Base-by-base conservation (phyloP, 2,113 vertebrate genomes). In the Craseonycteris thonglongyai region DNA sequence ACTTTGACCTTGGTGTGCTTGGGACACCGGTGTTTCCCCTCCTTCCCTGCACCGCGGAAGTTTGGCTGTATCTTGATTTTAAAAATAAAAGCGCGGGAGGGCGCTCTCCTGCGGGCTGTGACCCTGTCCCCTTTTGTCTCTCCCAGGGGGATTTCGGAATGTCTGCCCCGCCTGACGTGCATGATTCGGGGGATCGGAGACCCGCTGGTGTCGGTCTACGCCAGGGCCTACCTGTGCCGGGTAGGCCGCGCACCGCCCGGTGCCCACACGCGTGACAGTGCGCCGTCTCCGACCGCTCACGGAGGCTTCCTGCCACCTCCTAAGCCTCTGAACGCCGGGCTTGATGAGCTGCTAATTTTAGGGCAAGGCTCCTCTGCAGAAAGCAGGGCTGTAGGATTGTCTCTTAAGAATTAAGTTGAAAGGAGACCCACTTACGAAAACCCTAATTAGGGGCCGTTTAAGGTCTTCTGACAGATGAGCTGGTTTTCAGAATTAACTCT, bases 161-260 rank as follows among this genome's bases (percentile, higher is more conserved):
- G 99, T 38, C 99, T 99, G 5, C 99, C 99, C 0, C 98, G 99
- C 3, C 89, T 99, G 88, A 99, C 99, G 0, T 98, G 98, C 2
- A 99, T 99, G 99, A 98, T 99, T 74, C 98, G 99, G 97, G 99
- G 99, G 40, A 99, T 99, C 0, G 99, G 99, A 93, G 99, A 99
- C 85, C 99, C 99, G 0, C 97, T 99, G 93, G 99, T 99, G 94
- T 99, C 99, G 2, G 99, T 99, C n/a, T 99, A 99, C 3, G 99
- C 99, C 58, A 98, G 99, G 94, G 99, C 99, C 1, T 99, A 99
- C 96, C 99, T 99, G 83, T 99, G 99, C 98, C 99, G 99, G 99
- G 99, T 99, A 98, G 88, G 98, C 35, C 24, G 0, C 11, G 0
- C 5, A 24, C 15, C 51, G 88, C 68, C 35, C 82, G 0, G 16